These are phyloP conservation scores for Amitus sp. DNA, from an alignment of 2,888 invertebrate genomes.

Conservation along the genomic window DNA sequence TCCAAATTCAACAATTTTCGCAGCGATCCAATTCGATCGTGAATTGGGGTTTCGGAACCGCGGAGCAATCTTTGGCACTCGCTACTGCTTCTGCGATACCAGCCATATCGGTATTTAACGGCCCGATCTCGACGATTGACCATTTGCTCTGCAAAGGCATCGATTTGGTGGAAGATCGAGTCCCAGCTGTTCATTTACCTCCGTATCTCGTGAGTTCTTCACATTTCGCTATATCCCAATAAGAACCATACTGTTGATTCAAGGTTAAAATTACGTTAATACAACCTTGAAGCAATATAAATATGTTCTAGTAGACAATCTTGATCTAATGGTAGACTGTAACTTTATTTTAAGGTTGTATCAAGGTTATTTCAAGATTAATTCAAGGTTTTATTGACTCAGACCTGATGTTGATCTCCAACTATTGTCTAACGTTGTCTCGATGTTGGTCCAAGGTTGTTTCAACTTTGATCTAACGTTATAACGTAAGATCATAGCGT, in stretches of 20 bases:
- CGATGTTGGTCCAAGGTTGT: no score
- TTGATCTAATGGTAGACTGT: no score
- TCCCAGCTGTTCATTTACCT: constrained; percentile 84
- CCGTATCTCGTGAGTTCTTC: constrained; percentile 79
- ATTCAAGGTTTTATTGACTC: no score
- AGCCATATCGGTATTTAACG: constrained; percentile 72
- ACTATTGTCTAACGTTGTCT: no score
- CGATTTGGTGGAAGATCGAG: constrained; percentile 84
- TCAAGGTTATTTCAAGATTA: no score
- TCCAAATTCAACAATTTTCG: no score
- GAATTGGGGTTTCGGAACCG: constrained; percentile 80
- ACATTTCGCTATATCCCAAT: constrained; percentile 2
- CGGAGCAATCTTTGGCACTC: constrained; percentile 78
- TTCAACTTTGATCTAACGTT: no score
- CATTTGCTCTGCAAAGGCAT: constrained; percentile 83
- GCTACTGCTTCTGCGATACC: constrained; percentile 81
- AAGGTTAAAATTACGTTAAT: neutral
- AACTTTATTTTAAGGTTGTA: no score
- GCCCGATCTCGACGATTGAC: constrained; percentile 79
- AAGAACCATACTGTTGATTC: constrained; percentile 11
- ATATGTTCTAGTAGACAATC: no score
- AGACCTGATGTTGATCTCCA: no score
- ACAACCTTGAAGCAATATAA: no score
- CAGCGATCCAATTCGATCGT: constrained; percentile 78
- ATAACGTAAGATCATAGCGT: no score